phyloP scores from a whole-genome alignment of 1,140 invertebrate species.

The Oryctes rhinoceros region DNA sequence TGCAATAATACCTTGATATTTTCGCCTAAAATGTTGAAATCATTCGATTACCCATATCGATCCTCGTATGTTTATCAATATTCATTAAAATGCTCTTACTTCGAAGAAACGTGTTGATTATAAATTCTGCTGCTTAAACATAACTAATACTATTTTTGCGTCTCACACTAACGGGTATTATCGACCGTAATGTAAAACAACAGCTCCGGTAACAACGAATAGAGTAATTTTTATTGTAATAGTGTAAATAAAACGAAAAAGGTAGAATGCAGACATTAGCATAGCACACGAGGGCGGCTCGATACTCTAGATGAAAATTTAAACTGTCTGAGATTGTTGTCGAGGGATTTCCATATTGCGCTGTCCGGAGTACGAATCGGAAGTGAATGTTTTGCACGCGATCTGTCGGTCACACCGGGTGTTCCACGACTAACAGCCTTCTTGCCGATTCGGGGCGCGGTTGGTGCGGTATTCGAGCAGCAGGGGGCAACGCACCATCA shows the following conservation, averaged over 20 bases:
- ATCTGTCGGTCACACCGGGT: constrained; percentile 33
- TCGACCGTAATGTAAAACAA: too few species aligned
- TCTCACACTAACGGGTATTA: too few species aligned
- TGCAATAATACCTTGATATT: too few species aligned
- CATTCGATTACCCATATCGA: too few species aligned
- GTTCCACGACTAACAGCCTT: constrained; percentile 8
- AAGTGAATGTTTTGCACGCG: constrained; percentile 41
- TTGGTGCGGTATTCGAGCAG: constrained; percentile 6
- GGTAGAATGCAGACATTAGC: constrained; percentile 10
- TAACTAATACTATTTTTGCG: too few species aligned
- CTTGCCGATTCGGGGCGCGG: neutral
- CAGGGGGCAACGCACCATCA: neutral
- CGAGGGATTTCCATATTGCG: constrained; percentile 28
- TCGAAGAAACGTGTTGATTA: too few species aligned
- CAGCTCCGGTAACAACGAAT: too few species aligned
- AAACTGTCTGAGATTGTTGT: constrained; percentile 25
- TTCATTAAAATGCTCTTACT: too few species aligned
- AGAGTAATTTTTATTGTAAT: neutral
- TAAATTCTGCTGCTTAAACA: too few species aligned
- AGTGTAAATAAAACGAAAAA: neutral
- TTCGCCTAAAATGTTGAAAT: too few species aligned
- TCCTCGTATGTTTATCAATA: too few species aligned
- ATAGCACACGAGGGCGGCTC: neutral
- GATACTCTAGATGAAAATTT: constrained; percentile 21
- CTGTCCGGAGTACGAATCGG: constrained; percentile 30